Conservation (phyloP, 2,113 vertebrate genomes). For the Talpa occidentalis region DNA sequence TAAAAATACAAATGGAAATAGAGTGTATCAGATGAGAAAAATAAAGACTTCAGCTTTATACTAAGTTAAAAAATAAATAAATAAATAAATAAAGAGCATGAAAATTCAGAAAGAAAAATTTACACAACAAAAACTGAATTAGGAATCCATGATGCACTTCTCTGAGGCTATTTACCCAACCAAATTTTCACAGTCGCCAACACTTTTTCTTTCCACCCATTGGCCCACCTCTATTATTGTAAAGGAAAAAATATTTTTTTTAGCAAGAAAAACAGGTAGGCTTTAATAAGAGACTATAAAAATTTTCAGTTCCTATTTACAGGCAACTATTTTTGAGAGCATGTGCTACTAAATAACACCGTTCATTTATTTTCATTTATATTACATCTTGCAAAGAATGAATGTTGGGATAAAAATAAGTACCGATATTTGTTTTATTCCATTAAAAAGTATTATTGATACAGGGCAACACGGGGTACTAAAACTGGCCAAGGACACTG, state of each 20-base stretch:
- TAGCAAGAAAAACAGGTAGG: background rate
- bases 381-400: background rate
- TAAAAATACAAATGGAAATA: no score
- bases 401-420: background rate
- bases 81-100: background rate
- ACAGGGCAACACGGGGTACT: no score
- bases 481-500: no score
- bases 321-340: background rate
- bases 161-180: background rate
- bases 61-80: no score
- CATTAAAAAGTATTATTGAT: background rate
- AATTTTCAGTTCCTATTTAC: background rate
- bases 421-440: background rate
- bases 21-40: no score
- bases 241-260: background rate
- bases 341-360: background rate
- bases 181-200: background rate
- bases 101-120: background rate
- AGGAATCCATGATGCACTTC: background rate
- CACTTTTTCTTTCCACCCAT: accelerated
- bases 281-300: background rate
- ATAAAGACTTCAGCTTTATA: no score
- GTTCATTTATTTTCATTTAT: background rate
- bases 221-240: background rate
- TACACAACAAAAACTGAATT: background rate